A percentile compares a stretch with the other conserved stretches of the same genome.
These are phyloP conservation scores for Burhinus oedicnemus DNA, from an alignment of 2,113 vertebrate genomes.

Conservation along the genomic window DNA sequence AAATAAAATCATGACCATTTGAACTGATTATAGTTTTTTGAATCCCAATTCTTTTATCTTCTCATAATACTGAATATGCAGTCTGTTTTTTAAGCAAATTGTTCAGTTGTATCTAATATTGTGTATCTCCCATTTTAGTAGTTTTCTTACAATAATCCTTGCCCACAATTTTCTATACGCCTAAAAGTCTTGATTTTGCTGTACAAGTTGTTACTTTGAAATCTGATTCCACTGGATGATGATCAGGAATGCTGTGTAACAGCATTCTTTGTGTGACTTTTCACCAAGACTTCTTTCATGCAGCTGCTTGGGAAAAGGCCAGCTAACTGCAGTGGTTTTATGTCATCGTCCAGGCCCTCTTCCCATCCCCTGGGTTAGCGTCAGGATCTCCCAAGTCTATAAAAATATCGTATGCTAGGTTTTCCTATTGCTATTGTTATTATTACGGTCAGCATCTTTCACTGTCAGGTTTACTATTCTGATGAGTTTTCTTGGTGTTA, in stretches of 20 bases:
- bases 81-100: neutral
- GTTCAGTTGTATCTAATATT: neutral
- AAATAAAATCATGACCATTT: neutral
- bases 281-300: conserved; percentile 70
- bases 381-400: conserved; percentile 42
- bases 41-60: neutral
- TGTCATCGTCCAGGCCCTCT: conserved; percentile 45
- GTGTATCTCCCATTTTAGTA: neutral
- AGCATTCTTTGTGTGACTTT: conserved; percentile 75
- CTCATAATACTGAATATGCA: neutral
- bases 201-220: conserved; percentile 62
- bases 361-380: neutral
- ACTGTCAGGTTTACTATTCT: neutral
- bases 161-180: neutral
- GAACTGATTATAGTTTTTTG: neutral
- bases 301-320: conserved; percentile 69
- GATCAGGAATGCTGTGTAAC: conserved; percentile 74
- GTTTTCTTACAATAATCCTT: conserved; percentile 13
- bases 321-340: conserved; percentile 54
- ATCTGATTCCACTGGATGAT: conserved; percentile 66
- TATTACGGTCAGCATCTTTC: conserved; percentile 34
- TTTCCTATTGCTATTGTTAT: neutral
- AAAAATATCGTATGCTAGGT: conserved; percentile 2
- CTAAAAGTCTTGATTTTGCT: conserved; percentile 5
- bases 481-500: neutral